Base-by-base conservation (phyloP, 2,888 invertebrate species). In the Aphodius granarius region DNA sequence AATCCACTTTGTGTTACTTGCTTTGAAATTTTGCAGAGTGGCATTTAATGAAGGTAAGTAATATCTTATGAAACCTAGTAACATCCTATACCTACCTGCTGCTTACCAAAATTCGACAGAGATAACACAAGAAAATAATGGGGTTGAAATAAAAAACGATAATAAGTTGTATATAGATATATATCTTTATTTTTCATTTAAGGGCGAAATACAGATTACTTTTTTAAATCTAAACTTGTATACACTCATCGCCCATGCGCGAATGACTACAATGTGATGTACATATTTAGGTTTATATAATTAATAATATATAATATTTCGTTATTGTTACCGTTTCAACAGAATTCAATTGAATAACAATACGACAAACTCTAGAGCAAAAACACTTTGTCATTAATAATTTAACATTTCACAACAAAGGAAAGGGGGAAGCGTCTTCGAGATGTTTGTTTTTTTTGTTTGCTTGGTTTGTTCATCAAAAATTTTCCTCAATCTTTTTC, bases 191-290 rank as follows among this genome's bases (percentile, higher is more conserved):
- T 73, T 76, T 72, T 68, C 43, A 66, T 75, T 75, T 75, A 75
- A 85, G 84, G 84, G 83, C 84, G 82, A 84, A 84, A 82, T 81
- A 84, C 84, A 85, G 82, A 81, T 82, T 83, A 81, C 82, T 82
- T 83, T 82, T 82, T 83, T 81, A 70, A 76, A 74, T 73, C 82
- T 80, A 84, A 84, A 85, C 80, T 79, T 84, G 85, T 85, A 85
- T 85, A 85, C 85, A 85, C 22, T 83, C 82, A 81, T 83, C 83
- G 83, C 83, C 80, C 80, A 80, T 84, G 81, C 83, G 78, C 16
- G 83, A 80, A 81, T 78, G 78, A 83, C 81, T 81, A 83, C 82
- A 81, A 80, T 81, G 81, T 83, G 83, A 83, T 85, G 85, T 85
- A 43, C 43, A 43, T 43, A 43, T 43, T 43, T 43, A 43, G 43